A percentile compares a stretch with the other conserved stretches of the same genome.
Evolutionary conservation across 2,113 vertebrate species (phyloP).

Genomic region (Odontophorus gujanensis): DNA sequence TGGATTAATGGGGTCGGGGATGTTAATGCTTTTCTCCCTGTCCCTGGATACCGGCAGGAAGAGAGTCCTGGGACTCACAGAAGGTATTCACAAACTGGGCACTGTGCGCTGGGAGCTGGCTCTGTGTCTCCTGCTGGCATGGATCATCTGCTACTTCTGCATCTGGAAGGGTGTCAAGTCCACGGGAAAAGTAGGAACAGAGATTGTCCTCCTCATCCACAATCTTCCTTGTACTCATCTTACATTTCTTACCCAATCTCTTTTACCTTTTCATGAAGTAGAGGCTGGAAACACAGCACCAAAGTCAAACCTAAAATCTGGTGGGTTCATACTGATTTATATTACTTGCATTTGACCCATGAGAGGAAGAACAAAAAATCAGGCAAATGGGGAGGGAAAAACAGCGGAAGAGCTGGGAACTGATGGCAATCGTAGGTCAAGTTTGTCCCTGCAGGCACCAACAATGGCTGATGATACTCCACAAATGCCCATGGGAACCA

Average conservation of each 20-base stretch:
- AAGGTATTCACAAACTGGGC: conserved; percentile 85
- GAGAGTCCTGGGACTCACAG: conserved; percentile 85
- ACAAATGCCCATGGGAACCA: neutral
- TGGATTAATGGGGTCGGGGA: neutral
- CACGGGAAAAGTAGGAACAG: conserved; percentile 80
- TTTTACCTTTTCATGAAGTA: neutral
- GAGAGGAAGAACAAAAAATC: neutral
- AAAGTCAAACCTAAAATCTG: neutral
- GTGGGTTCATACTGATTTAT: neutral
- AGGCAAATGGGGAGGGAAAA: neutral
- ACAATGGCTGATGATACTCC: neutral
- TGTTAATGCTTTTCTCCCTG: conserved; percentile 30
- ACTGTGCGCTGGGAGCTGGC: conserved; percentile 80
- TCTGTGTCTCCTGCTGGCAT: conserved; percentile 78
- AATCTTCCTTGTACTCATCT: neutral
- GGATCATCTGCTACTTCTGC: conserved; percentile 86
- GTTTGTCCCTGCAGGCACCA: neutral
- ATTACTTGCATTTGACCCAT: neutral
- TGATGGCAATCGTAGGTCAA: neutral
- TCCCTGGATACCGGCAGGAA: conserved; percentile 76
- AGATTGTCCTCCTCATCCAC: conserved; percentile 2
- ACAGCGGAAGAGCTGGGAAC: neutral
- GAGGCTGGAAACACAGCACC: neutral
- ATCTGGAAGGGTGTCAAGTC: conserved; percentile 87
- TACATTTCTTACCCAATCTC: neutral